These are phyloP conservation scores for Araneus ventricosus DNA, from an alignment of 1,140 invertebrate genomes.

Conservation along the genomic window DNA sequence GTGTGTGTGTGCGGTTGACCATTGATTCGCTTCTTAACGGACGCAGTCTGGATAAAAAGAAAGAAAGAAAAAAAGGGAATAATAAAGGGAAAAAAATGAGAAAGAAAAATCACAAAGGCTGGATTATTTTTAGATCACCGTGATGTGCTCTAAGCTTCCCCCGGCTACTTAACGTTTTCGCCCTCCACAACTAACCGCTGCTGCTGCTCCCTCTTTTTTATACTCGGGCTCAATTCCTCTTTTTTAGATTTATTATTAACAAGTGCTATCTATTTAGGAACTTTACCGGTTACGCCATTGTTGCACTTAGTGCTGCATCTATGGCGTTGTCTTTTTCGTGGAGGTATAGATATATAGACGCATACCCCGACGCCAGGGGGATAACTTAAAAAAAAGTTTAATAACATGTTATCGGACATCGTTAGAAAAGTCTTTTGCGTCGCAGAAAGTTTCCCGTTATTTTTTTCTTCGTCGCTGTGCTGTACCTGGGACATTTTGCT, in stretches of 20 bases:
- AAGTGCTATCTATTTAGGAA: constrained; percentile 32
- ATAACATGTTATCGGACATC: constrained; percentile 49
- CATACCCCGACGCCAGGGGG: not conserved
- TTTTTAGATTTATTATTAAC: constrained; percentile 25
- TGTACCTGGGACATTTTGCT: constrained; percentile 7
- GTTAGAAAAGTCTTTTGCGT: constrained; percentile 30
- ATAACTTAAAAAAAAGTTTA: constrained; percentile 22
- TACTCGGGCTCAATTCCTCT: not conserved
- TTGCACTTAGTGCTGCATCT: not conserved
- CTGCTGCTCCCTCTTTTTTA: not conserved
- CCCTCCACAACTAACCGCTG: not conserved
- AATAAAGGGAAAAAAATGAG: not conserved
- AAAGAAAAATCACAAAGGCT: constrained; percentile 23
- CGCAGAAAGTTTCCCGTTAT: not conserved
- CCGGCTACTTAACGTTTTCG: constrained; percentile 37
- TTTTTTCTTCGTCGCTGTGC: not conserved
- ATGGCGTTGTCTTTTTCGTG: not conserved
- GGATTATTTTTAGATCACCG: constrained; percentile 49
- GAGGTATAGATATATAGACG: not conserved
- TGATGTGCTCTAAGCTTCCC: constrained; percentile 14
- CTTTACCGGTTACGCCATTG: not conserved
- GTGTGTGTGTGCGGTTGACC: constrained; percentile 23
- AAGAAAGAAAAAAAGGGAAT: not conserved
- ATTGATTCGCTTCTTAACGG: constrained; percentile 27
- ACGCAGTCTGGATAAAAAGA: not conserved